Evolutionary conservation across 2,797 vertebrate genomes (phyloP).

Genomic region (Ptychobarbus kaznakovi): DNA sequence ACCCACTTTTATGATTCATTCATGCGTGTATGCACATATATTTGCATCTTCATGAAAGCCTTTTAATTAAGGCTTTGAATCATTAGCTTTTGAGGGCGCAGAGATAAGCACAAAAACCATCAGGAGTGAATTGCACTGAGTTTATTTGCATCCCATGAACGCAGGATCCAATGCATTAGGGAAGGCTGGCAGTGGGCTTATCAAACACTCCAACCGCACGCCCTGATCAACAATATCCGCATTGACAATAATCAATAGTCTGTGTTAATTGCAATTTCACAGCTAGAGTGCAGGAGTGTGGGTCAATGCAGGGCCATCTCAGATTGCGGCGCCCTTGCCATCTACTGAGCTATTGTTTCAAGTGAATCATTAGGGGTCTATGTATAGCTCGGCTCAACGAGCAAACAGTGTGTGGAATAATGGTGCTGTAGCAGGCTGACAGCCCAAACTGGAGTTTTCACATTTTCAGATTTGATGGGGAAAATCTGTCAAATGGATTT

Average conservation of each 20-base stretch:
- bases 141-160: slow-evolving; percentile 62
- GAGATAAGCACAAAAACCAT: slow-evolving; percentile 68
- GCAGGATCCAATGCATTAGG: slow-evolving; percentile 27
- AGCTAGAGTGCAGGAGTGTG: slow-evolving; percentile 26
- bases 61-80: slow-evolving; percentile 76
- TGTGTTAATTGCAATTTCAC: slow-evolving; percentile 58
- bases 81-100: slow-evolving; percentile 67
- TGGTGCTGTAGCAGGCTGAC: background rate
- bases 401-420: slow-evolving; percentile 30
- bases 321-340: slow-evolving; percentile 29
- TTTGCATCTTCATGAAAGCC: slow-evolving; percentile 80
- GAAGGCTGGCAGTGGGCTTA: slow-evolving; percentile 17
- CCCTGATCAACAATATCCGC: slow-evolving; percentile 48
- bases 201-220: slow-evolving; percentile 65
- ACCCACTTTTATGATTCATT: slow-evolving; percentile 68
- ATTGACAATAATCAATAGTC: slow-evolving; percentile 58
- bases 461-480: background rate
- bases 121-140: slow-evolving; percentile 60
- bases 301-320: slow-evolving; percentile 45
- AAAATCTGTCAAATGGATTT: slow-evolving; percentile 9
- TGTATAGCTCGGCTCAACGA: slow-evolving; percentile 39
- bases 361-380: slow-evolving; percentile 52
- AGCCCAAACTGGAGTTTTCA: background rate
- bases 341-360: slow-evolving; percentile 51
- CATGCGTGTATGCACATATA: slow-evolving; percentile 78